Percentiles rank a stretch among this genome's conserved stretches.
Conservation (phyloP, 2,888 invertebrate species). For the Tinea trinotella region DNA sequence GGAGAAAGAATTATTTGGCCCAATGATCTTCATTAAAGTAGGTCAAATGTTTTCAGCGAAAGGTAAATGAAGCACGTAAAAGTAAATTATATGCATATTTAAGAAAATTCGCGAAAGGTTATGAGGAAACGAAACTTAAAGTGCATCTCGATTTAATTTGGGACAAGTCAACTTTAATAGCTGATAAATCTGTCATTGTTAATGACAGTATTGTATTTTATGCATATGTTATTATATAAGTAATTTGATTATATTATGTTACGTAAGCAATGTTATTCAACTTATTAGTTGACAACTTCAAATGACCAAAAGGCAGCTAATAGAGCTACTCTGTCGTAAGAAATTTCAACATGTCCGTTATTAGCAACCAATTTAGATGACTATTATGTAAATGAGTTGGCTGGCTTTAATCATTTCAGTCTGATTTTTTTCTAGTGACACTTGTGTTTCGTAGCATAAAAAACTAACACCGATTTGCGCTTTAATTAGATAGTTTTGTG, state of each 20-base stretch:
- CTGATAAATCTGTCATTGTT: slow-evolving; percentile 29
- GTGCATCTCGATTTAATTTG: not conserved
- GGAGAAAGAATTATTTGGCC: slow-evolving; percentile 31
- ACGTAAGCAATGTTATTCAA: slow-evolving; percentile 57
- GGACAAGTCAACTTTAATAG: not conserved
- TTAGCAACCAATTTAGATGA: slow-evolving; percentile 42
- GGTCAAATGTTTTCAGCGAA: slow-evolving; percentile 30
- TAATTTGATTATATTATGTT: slow-evolving; percentile 37
- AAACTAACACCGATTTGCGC: not conserved
- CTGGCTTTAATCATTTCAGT: slow-evolving; percentile 4
- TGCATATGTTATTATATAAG: slow-evolving; percentile 13
- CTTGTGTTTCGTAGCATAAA: not conserved
- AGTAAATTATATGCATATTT: slow-evolving; percentile 11
- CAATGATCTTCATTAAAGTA: slow-evolving; percentile 36
- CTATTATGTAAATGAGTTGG: slow-evolving; percentile 39
- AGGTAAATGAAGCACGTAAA: slow-evolving; percentile 13
- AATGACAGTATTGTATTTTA: slow-evolving; percentile 22
- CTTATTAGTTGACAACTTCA: slow-evolving; percentile 47
- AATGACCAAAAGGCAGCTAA: slow-evolving; percentile 24
- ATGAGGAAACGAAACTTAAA: slow-evolving; percentile 1
- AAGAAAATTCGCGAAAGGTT: not conserved
- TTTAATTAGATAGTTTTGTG: slow-evolving; percentile 4
- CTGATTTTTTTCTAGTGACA: not conserved
- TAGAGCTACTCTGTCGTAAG: slow-evolving; percentile 34
- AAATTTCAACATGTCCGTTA: slow-evolving; percentile 52